Conservation (phyloP, 2,797 vertebrate species). For the Tenualosa ilisha region DNA sequence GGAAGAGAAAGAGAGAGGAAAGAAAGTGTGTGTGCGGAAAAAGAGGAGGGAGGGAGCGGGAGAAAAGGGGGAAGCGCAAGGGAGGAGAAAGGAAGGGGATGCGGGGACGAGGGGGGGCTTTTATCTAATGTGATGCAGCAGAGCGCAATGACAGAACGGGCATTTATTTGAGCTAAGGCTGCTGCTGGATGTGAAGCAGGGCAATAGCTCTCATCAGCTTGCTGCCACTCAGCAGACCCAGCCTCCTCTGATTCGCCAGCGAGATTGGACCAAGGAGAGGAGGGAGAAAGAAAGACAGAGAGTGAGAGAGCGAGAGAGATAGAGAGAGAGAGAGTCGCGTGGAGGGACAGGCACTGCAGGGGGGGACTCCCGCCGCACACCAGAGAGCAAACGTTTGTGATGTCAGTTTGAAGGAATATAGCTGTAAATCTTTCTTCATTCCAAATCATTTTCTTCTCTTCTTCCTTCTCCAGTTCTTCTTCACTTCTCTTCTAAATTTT, state of each 20-base stretch:
- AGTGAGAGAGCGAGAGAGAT: conserved; percentile 48
- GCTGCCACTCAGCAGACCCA: conserved; percentile 55
- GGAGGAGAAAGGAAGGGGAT: conserved; percentile 31
- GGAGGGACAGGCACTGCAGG: conserved; percentile 26
- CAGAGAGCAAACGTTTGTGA: conserved; percentile 33
- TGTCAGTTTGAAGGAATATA: conserved; percentile 58
- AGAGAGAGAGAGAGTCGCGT: conserved; percentile 50
- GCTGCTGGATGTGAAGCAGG: conserved; percentile 62
- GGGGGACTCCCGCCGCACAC: conserved; percentile 53
- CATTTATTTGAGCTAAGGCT: conserved; percentile 72
- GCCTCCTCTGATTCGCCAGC: conserved; percentile 49
- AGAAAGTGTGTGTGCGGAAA: conserved; percentile 21
- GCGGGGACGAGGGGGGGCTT: conserved; percentile 54
- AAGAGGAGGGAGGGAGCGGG: conserved; percentile 40
- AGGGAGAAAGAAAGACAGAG: not conserved
- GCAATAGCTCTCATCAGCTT: conserved; percentile 49
- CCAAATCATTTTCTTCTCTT: conserved; percentile 38
- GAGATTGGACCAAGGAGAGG: not conserved
- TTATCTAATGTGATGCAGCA: conserved; percentile 74
- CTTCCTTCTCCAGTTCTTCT: conserved; percentile 39
- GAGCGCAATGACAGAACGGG: conserved; percentile 74
- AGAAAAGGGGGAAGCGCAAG: conserved; percentile 44
- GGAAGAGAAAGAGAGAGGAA: not conserved
- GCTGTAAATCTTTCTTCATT: not conserved
- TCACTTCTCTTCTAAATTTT: not conserved